Percentiles rank a stretch among this genome's conserved stretches.
These are phyloP conservation scores for Pollenia labialis DNA, from an alignment of 2,888 invertebrate genomes.

Conservation along the genomic window DNA sequence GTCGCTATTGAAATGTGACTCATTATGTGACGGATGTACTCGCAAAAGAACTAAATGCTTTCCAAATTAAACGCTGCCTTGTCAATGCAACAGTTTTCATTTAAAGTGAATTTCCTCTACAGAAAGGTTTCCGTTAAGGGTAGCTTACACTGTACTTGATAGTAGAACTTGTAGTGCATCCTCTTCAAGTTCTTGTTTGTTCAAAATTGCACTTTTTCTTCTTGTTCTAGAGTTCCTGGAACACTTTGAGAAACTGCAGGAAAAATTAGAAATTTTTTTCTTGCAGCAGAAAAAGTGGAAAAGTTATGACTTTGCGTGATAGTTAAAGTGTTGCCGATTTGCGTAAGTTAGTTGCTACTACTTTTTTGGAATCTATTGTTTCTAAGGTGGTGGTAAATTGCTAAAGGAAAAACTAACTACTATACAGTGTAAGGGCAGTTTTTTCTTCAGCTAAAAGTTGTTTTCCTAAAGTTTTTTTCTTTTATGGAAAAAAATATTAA, in stretches of 20 bases:
- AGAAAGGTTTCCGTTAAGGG: too few species aligned
- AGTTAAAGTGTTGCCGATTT: slow-evolving; percentile 71
- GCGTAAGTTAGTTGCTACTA: slow-evolving; percentile 51
- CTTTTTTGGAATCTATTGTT: slow-evolving; percentile 8
- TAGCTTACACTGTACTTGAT: too few species aligned
- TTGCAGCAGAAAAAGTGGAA: not conserved
- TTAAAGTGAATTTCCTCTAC: too few species aligned
- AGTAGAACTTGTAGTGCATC: slow-evolving; percentile 31
- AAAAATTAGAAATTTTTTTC: not conserved
- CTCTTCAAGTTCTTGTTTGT: slow-evolving; percentile 41
- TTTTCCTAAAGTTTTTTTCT: not conserved
- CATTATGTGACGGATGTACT: not conserved
- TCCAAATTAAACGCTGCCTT: too few species aligned
- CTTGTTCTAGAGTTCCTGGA: slow-evolving; percentile 22
- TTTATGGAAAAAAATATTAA: not conserved
- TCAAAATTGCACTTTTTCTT: slow-evolving; percentile 39
- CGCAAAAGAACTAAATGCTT: not conserved
- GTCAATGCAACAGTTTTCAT: too few species aligned
- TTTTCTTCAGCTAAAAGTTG: slow-evolving; percentile 2
- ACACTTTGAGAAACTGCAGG: not conserved
- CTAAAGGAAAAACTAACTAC: slow-evolving; percentile 24
- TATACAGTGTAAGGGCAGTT: not conserved
- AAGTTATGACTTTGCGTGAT: slow-evolving; percentile 68
- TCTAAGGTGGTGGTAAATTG: slow-evolving; percentile 8
- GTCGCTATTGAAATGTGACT: too few species aligned